Percentiles rank a stretch among this genome's conserved stretches.
Conservation (phyloP, 1,140 invertebrate species). For the Drosophila navojoa region DNA sequence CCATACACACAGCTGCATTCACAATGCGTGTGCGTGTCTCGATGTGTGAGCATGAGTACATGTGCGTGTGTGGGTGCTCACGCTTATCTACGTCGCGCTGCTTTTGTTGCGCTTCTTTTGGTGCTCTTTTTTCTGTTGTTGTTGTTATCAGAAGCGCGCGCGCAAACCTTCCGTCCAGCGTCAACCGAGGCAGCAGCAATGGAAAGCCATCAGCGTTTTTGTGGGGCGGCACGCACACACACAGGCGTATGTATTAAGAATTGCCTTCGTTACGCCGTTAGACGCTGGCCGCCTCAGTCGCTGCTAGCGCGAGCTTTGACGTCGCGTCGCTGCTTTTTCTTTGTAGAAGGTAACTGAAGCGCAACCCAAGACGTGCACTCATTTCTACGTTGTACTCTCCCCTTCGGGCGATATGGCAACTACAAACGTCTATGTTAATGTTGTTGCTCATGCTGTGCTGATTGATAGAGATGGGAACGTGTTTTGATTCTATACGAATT, state of each 20-base stretch:
- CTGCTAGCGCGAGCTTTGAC: constrained; percentile 31
- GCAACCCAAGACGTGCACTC: constrained; percentile 55
- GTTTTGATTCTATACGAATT: background rate
- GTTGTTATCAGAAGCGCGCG: constrained; percentile 57
- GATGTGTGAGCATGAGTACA: background rate
- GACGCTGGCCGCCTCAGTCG: constrained; percentile 9
- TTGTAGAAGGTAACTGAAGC: constrained; percentile 77
- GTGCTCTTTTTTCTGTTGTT: constrained; percentile 15
- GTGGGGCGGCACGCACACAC: constrained; percentile 3
- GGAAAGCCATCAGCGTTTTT: constrained; percentile 7
- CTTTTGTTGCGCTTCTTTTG: constrained; percentile 58
- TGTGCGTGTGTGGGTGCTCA: constrained; percentile 10
- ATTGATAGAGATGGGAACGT: constrained; percentile 3
- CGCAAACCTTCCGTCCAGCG: constrained; percentile 34
- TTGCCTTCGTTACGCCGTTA: constrained; percentile 34
- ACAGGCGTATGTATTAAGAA: background rate
- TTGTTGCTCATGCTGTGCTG: constrained; percentile 5
- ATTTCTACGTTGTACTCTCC: constrained; percentile 29
- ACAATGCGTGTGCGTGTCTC: background rate
- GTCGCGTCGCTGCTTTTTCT: constrained; percentile 45
- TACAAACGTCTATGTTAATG: constrained; percentile 4
- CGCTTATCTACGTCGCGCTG: constrained; percentile 66
- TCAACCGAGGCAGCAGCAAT: background rate
- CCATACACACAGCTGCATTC: constrained; percentile 23
- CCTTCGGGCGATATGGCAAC: constrained; percentile 30